These are phyloP conservation scores for Drosophila lini DNA, from an alignment of 1,140 invertebrate genomes.

Conservation along the genomic window DNA sequence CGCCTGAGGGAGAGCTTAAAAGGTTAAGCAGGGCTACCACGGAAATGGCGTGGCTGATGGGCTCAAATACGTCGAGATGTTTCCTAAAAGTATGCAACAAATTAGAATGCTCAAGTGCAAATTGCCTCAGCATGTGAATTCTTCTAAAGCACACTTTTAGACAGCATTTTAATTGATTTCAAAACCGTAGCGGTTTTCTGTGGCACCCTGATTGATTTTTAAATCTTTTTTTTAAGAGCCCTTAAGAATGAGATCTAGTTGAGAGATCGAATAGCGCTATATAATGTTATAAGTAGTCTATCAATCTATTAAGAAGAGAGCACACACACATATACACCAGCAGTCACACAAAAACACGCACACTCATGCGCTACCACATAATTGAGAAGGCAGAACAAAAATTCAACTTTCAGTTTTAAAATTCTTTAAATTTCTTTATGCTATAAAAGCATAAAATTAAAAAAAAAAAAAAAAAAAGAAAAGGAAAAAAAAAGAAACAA, in stretches of 20 bases:
- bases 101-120: background rate
- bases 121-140: background rate
- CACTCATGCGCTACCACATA: conserved; percentile 37
- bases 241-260: conserved; percentile 54
- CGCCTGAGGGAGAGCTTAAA: conserved; percentile 34
- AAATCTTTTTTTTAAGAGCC: conserved; percentile 71
- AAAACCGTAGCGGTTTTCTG: background rate
- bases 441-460: conserved; percentile 30
- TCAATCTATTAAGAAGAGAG: conserved; percentile 43
- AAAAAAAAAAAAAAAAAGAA: conserved; percentile 7
- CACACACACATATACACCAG: conserved; percentile 29
- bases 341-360: conserved; percentile 27
- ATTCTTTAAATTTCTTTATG: conserved; percentile 20
- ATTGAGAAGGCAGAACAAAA: conserved; percentile 39
- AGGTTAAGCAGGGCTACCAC: conserved; percentile 9
- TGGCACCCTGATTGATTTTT: background rate
- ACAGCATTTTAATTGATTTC: background rate
- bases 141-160: background rate
- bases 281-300: conserved; percentile 62
- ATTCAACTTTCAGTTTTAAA: conserved; percentile 45
- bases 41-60: background rate
- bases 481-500: conserved; percentile 16
- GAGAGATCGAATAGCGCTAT: conserved; percentile 40
- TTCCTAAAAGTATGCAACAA: background rate
- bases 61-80: background rate